Conservation (phyloP, 2,888 invertebrate genomes). For the Oeneis ivallda region DNA sequence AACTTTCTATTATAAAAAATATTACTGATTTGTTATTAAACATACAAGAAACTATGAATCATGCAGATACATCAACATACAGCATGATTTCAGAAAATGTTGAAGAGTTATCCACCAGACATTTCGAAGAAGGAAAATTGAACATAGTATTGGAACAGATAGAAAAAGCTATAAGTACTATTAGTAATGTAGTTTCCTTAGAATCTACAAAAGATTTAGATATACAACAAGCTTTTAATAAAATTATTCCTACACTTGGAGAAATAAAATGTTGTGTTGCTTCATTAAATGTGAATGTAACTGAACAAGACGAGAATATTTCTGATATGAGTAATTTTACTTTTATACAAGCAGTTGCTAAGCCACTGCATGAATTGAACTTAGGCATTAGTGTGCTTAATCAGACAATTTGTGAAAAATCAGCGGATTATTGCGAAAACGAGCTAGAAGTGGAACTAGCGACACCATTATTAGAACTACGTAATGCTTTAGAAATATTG, state of each 20-base stretch:
- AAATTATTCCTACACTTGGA: conserved; percentile 62
- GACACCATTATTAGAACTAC: conserved; percentile 70
- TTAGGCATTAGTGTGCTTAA: conserved; percentile 61
- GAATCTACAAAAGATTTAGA: conserved; percentile 50
- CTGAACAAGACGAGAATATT: conserved; percentile 51
- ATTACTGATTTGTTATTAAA: conserved; percentile 56
- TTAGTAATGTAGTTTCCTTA: conserved; percentile 55
- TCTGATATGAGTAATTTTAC: conserved; percentile 67
- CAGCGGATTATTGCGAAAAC: conserved; percentile 55
- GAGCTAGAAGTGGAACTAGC: conserved; percentile 65
- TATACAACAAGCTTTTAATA: conserved; percentile 55
- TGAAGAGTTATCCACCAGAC: conserved; percentile 48
- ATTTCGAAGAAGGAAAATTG: conserved; percentile 49
- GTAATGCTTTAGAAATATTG: conserved; percentile 68
- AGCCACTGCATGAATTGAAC: conserved; percentile 64
- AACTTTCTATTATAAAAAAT: conserved; percentile 57
- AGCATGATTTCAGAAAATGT: conserved; percentile 60
- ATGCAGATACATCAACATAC: conserved; percentile 57
- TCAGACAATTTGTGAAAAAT: conserved; percentile 63
- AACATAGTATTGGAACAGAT: conserved; percentile 60
- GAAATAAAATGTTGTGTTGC: conserved; percentile 65
- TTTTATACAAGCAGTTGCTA: conserved; percentile 63
- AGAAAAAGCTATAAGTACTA: conserved; percentile 62
- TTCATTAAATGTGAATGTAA: conserved; percentile 42
- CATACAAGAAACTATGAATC: conserved; percentile 62